Percentiles rank a stretch among this genome's conserved stretches.
Evolutionary conservation across 2,797 vertebrate genomes (phyloP).

Genomic region (Enteromius fasciolatus): DNA sequence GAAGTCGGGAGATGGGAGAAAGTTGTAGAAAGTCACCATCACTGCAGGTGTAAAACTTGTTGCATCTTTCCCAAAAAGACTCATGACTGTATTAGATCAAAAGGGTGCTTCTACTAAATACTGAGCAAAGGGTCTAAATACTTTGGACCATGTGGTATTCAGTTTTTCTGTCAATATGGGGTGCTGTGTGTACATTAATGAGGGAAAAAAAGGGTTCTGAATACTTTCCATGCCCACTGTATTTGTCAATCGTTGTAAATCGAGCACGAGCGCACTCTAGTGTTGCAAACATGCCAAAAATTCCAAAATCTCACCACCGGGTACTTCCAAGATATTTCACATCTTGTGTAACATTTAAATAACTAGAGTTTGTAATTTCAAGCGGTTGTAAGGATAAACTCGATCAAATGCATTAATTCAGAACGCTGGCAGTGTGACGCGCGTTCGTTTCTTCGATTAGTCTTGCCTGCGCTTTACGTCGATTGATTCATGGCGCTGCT

Average conservation of each 20-base stretch:
- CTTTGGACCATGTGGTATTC: no score
- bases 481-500: neutral
- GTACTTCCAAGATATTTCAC: neutral
- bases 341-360: neutral
- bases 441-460: neutral
- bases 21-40: no score
- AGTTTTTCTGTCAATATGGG: no score
- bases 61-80: no score
- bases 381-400: neutral
- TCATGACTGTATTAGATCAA: no score
- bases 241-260: neutral
- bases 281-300: neutral
- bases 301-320: neutral
- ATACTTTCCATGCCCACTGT: no score
- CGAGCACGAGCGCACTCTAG: conserved; percentile 27
- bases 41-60: no score
- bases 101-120: no score
- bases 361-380: neutral
- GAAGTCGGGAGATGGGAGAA: no score
- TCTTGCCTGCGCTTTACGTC: neutral
- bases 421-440: neutral
- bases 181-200: no score
- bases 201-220: no score
- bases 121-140: no score
- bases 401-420: neutral